phyloP scores from a whole-genome alignment of 2,113 vertebrate species.

The Nasalis larvatus region DNA sequence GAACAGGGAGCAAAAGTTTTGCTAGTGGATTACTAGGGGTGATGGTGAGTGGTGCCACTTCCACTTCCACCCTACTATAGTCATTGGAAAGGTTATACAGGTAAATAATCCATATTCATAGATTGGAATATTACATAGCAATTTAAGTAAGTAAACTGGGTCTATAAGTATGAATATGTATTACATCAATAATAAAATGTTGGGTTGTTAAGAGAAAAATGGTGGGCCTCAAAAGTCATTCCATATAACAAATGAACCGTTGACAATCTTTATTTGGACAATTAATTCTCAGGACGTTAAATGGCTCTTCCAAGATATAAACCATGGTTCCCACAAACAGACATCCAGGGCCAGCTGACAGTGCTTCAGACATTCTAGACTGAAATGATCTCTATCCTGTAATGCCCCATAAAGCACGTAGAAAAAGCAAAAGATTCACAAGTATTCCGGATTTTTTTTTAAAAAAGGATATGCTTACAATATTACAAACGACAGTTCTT shows the following conservation, averaged over 20 bases:
- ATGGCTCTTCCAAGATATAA: too few species aligned
- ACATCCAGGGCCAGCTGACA: not conserved
- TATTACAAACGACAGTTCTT: not conserved
- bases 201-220: not conserved
- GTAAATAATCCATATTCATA: not conserved
- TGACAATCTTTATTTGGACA: not conserved
- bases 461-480: too few species aligned
- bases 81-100: not conserved
- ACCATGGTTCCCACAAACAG: not conserved
- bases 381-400: not conserved
- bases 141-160: not conserved
- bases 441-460: too few species aligned
- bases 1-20: too few species aligned
- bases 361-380: not conserved
- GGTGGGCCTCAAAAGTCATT: not conserved
- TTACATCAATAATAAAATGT: not conserved
- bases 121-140: not conserved
- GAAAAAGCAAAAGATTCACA: not conserved
- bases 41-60: too few species aligned
- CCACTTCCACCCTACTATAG: not conserved
- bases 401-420: not conserved
- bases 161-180: not conserved
- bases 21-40: too few species aligned
- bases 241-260: fast-evolving
- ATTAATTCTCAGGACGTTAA: not conserved